Evolutionary conservation across 1,140 invertebrate genomes (phyloP).

Genomic region (Trichoplusia ni): DNA sequence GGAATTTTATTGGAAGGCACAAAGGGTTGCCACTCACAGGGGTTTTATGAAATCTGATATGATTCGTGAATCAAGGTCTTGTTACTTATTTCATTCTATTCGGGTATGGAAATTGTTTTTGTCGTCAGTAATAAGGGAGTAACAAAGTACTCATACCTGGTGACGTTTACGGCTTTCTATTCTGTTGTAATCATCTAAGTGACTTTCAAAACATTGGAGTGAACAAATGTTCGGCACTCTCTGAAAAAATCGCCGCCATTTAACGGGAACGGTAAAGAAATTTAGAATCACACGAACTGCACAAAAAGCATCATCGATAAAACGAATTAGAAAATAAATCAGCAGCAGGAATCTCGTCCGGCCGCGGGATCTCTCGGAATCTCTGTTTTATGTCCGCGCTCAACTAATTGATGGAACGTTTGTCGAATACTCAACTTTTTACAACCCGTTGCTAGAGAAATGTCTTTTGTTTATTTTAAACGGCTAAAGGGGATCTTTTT

Average conservation of each 20-base stretch:
- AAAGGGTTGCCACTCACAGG: too few species aligned
- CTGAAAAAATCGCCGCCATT: neutral
- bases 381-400: neutral
- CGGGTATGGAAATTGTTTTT: too few species aligned
- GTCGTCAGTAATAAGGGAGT: too few species aligned
- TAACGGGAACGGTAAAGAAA: neutral
- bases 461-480: conserved; percentile 25
- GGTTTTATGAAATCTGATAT: too few species aligned
- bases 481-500: conserved; percentile 9
- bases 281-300: conserved; percentile 19
- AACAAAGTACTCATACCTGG: too few species aligned
- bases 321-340: conserved; percentile 26
- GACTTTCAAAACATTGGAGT: too few species aligned
- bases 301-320: conserved; percentile 26
- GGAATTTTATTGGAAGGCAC: neutral
- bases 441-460: conserved; percentile 8
- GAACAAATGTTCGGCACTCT: neutral
- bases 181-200: too few species aligned
- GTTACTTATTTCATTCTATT: too few species aligned
- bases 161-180: too few species aligned
- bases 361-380: neutral
- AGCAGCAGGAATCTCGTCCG: conserved; percentile 3
- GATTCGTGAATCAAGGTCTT: too few species aligned
- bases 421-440: conserved; percentile 6
- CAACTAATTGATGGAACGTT: conserved; percentile 19